phyloP scores from a whole-genome alignment of 1,140 invertebrate genomes.

The roundworm (Caenorhabditis elegans) region WBcel235 BX284604.4:14941501-14942000 shows the following conservation, averaged over 20 bases:
- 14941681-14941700: slow-evolving; percentile 28
- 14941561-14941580: too few relatives aligned
- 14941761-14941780: not conserved
- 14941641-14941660: slow-evolving; percentile 34
- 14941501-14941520: too few relatives aligned
- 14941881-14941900: not conserved
- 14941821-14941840: too few relatives aligned
- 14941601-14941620: slow-evolving; percentile 36
- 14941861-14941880: not conserved
- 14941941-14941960: too few relatives aligned
- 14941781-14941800: not conserved
- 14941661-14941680: slow-evolving; percentile 15
- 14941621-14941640: slow-evolving; percentile 26
- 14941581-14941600: slow-evolving; percentile 41
- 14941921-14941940: not conserved
- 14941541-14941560: too few relatives aligned
- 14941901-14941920: not conserved
- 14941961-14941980: too few relatives aligned
- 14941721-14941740: slow-evolving; percentile 37
- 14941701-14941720: slow-evolving; percentile 33
- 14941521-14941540: too few relatives aligned
- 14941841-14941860: too few relatives aligned
- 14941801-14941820: too few relatives aligned
- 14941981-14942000: too few relatives aligned
- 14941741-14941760: not conserved